Percentiles rank a stretch among this genome's conserved stretches.
Conservation (phyloP, 2,797 vertebrate species). For the Crypturellus tataupa region DNA sequence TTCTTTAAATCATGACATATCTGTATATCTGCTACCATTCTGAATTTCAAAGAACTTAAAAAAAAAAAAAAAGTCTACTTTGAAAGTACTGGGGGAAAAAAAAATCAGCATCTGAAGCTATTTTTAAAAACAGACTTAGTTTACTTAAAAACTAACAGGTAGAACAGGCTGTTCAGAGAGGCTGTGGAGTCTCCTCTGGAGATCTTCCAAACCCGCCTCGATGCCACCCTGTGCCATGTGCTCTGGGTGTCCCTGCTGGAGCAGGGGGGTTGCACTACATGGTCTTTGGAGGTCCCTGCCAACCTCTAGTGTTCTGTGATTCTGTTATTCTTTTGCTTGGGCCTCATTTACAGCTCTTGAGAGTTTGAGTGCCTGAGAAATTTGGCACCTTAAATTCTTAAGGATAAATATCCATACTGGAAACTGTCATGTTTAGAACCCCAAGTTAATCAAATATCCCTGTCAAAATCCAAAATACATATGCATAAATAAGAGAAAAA, state of each 20-base stretch:
- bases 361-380: not conserved
- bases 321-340: not conserved
- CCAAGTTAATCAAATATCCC: not conserved
- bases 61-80: not conserved
- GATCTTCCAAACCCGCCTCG: too few relatives aligned
- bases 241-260: too few relatives aligned
- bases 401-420: not conserved
- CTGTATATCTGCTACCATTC: not conserved
- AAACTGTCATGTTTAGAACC: not conserved
- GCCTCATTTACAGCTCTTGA: not conserved
- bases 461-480: not conserved
- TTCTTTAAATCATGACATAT: not conserved
- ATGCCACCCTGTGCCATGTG: too few relatives aligned
- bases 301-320: too few relatives aligned
- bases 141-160: not conserved
- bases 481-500: not conserved
- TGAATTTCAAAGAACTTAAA: not conserved
- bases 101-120: not conserved
- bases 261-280: too few relatives aligned
- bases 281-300: too few relatives aligned
- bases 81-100: not conserved
- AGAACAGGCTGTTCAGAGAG: not conserved
- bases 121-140: not conserved
- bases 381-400: not conserved
- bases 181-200: too few relatives aligned